Conservation (phyloP, 2,888 invertebrate species). For the Epiblema foenella region DNA sequence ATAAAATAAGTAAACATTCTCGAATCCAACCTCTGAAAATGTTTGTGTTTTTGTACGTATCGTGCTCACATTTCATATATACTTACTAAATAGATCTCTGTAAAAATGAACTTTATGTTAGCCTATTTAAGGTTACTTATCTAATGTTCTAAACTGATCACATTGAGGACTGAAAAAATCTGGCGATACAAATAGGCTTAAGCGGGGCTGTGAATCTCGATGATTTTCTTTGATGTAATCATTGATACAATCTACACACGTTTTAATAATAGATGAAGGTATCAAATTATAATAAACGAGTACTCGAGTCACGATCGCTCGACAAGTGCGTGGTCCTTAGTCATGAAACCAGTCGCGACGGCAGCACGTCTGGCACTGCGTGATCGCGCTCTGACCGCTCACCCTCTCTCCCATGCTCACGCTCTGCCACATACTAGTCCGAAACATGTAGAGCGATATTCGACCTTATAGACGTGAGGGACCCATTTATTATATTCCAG, state of each 20-base stretch:
- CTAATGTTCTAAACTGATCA: neutral
- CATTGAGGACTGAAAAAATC: neutral
- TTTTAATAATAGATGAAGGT: neutral
- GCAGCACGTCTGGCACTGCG: too few relatives aligned
- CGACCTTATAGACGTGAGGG: too few relatives aligned
- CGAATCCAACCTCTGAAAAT: neutral
- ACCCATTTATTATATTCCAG: too few relatives aligned
- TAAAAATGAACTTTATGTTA: neutral
- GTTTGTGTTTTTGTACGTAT: neutral
- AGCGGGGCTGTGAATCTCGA: too few relatives aligned
- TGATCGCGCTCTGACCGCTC: too few relatives aligned
- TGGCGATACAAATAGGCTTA: neutral
- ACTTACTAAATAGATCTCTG: neutral
- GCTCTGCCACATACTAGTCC: too few relatives aligned
- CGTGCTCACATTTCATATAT: neutral
- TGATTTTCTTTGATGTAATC: neutral
- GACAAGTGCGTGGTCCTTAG: too few relatives aligned
- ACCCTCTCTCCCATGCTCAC: too few relatives aligned
- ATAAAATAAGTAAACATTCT: neutral
- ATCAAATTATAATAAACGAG: neutral
- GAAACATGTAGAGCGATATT: too few relatives aligned
- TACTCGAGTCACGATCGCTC: too few relatives aligned
- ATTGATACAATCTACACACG: neutral
- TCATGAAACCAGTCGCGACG: too few relatives aligned
- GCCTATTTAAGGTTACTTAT: neutral